Evolutionary conservation across 2,797 vertebrate species (phyloP), one percentile per base, ranked within the genome.

Genomic region (Sebastes steindachneri): DNA sequence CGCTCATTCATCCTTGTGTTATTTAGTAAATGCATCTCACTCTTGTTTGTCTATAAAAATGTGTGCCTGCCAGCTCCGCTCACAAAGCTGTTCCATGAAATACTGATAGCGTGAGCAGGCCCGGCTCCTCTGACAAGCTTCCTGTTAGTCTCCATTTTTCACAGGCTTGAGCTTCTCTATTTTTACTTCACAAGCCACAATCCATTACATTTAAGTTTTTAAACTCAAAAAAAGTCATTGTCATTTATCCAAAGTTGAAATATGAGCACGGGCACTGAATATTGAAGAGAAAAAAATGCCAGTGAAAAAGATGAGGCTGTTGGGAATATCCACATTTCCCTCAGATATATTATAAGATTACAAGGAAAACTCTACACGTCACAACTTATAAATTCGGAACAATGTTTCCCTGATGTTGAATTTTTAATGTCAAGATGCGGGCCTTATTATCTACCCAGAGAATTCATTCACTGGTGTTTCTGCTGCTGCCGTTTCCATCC

Each of bases 21-120:
- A 66, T 85, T 82, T 67, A 71, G 60, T 63, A 70, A 81, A 80
- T 59, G 77, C 25, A 64, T 72, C 45, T 66, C 37, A 5, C 33
- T 86, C 75, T 25, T 71, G 70, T 88, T 79, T 85, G 80, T 78
- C 79, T 72, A 28, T 85, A 77, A 86, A 82, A 67, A 54, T 51
- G n/a, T 3, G 57, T 57, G 72, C 45, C 79, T 79, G 72, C 63
- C 77, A 76, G 79, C 77, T 75, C 54, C 2, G 35, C 70, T 88
- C 64, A 62, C 68, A 62, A 77, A 86, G 73, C 73, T 58, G 25
- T 33, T 84, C 66, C 37, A 67, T 88, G 62, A 85, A 89, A 82
- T 7, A 63, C 54, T 2, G 67, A 75, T 65, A 17, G 57, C 3
- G 55, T 2, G 78, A 80, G 60, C 65, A 23, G 75, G 15, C 69